Evolutionary conservation across 2,113 vertebrate species (phyloP).

Genomic region (Corythaeola cristata): DNA sequence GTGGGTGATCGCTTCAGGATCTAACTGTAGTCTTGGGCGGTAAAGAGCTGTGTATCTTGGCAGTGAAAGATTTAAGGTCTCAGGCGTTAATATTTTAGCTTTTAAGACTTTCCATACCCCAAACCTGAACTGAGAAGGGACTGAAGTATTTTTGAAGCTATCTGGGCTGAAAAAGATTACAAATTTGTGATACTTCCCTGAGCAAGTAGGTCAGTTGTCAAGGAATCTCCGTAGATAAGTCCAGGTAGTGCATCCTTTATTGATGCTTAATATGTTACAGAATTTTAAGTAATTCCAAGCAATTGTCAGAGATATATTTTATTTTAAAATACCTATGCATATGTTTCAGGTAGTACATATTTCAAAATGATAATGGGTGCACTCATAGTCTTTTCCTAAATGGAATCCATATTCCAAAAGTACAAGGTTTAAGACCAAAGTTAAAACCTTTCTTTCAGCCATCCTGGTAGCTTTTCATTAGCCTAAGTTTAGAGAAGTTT

Average conservation of each 20-base stretch:
- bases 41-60: neutral
- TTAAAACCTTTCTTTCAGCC: neutral
- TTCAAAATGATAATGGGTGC: neutral
- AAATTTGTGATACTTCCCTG: neutral
- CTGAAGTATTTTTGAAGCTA: neutral
- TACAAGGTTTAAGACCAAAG: neutral
- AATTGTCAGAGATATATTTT: neutral
- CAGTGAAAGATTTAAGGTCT: neutral
- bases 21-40: rapidly evolving
- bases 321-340: neutral
- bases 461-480: neutral
- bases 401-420: neutral
- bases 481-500: neutral
- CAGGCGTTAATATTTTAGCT: neutral
- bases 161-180: neutral
- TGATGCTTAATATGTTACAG: neutral
- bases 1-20: neutral
- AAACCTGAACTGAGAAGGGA: neutral
- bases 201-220: neutral
- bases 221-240: neutral
- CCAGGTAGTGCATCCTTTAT: neutral
- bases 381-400: neutral
- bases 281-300: neutral
- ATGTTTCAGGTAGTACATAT: neutral
- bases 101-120: neutral